A percentile compares a stretch with the other conserved stretches of the same genome.
Evolutionary conservation across 2,797 vertebrate genomes (phyloP).

Genomic region (Arctocebus calabarensis): DNA sequence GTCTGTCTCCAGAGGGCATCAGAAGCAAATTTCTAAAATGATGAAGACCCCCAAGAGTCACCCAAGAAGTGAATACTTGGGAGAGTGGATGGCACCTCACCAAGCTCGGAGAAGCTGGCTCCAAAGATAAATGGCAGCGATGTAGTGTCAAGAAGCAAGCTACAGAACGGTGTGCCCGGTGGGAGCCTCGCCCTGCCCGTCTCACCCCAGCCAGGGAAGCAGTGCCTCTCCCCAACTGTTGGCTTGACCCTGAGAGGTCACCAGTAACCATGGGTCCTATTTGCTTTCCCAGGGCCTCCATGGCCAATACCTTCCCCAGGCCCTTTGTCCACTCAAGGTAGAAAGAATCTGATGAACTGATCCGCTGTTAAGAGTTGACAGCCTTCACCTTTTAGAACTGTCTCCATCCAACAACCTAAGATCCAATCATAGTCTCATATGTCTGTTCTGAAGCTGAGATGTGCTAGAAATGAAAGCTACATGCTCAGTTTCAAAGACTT

Average conservation of each 20-base stretch:
- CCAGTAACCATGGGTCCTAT: not conserved
- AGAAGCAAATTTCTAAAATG: not conserved
- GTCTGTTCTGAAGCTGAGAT: not conserved
- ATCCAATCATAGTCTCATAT: not conserved
- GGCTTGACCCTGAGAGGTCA: not conserved
- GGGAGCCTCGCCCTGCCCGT: not conserved
- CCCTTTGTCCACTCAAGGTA: not conserved
- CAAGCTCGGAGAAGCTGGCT: not conserved
- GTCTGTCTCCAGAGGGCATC: not conserved
- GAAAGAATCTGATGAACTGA: not conserved
- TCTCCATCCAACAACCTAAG: not conserved
- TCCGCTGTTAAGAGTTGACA: not conserved
- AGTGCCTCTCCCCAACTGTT: not conserved
- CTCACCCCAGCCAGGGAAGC: not conserved
- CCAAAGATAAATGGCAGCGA: not conserved
- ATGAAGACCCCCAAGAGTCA: not conserved
- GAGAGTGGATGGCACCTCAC: too few relatives aligned
- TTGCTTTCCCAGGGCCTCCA: not conserved
- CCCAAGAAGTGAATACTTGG: too few relatives aligned
- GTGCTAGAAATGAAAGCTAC: not conserved
- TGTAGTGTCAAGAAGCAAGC: not conserved
- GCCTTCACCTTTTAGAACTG: constrained; percentile 32
- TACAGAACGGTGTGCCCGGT: not conserved
- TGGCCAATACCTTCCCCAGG: not conserved
- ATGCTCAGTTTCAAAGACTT: not conserved